Conservation (phyloP, 2,113 vertebrate species). For the Lanius collurio region DNA sequence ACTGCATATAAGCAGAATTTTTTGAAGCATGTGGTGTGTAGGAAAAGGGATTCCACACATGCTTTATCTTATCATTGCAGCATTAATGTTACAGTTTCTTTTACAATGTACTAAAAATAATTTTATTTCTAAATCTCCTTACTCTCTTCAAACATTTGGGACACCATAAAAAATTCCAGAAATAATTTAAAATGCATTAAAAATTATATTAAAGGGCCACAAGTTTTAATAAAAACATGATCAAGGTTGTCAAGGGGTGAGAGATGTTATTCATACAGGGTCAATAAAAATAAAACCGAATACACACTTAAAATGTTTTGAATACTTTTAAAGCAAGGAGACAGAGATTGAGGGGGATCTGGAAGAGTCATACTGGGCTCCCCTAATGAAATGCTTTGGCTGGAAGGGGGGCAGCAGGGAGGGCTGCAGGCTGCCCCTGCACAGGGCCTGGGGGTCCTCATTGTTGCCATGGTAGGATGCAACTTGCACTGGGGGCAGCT, state of each 20-base stretch:
- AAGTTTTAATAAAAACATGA: slow-evolving; percentile 49
- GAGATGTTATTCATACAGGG: background rate
- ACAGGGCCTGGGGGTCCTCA: background rate
- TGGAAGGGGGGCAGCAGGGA: background rate
- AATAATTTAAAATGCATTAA: slow-evolving; percentile 25
- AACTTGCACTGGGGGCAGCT: fast-evolving
- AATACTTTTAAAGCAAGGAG: background rate
- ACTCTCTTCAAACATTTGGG: background rate
- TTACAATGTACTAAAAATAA: slow-evolving; percentile 19
- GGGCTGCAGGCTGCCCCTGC: background rate
- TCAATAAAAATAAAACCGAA: slow-evolving; percentile 4
- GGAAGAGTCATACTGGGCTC: background rate
- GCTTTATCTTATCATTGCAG: background rate
- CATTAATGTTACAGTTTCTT: background rate
- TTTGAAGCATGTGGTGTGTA: background rate
- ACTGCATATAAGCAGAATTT: slow-evolving; percentile 38
- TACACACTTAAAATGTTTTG: background rate
- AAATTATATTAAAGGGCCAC: slow-evolving; percentile 21
- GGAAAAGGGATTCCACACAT: slow-evolving; percentile 38
- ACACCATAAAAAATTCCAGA: slow-evolving; percentile 5
- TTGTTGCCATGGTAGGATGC: fast-evolving
- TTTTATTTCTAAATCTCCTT: slow-evolving; percentile 19
- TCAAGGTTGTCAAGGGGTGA: background rate
- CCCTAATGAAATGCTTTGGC: background rate
- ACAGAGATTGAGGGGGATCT: background rate